Evolutionary conservation across 2,888 invertebrate species (phyloP).

Genomic region (Pristionchus arcanus): DNA sequence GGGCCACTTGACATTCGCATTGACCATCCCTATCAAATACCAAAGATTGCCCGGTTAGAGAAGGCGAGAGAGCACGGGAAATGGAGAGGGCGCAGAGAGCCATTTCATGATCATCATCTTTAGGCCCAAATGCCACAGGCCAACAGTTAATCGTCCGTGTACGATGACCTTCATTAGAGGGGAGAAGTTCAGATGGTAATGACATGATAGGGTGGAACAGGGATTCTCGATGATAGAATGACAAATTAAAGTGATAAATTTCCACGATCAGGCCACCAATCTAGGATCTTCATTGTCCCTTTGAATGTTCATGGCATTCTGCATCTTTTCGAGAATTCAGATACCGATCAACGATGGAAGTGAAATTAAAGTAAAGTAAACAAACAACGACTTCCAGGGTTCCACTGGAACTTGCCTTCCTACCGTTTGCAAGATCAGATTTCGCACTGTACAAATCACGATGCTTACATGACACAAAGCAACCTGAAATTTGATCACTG

Average conservation of each 20-base stretch:
- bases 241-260: too few species aligned
- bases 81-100: background rate
- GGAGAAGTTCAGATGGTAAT: background rate
- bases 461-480: background rate
- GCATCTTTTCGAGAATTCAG: too few species aligned
- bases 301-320: too few species aligned
- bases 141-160: background rate
- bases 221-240: background rate
- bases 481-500: background rate
- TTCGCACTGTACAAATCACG: background rate
- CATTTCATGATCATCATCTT: background rate
- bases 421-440: background rate
- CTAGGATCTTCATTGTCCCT: background rate
- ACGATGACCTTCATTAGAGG: background rate
- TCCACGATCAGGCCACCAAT: too few species aligned
- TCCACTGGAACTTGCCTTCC: background rate
- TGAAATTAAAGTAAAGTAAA: background rate
- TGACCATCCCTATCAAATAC: background rate
- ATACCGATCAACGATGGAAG: too few species aligned
- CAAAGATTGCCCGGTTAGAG: background rate
- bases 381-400: background rate
- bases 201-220: background rate
- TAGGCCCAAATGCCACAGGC: background rate
- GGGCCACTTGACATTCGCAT: slow-evolving; percentile 28
- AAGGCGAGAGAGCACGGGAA: background rate